Conservation (phyloP, 2,113 vertebrate species). For the Phoenicopterus ruber region DNA sequence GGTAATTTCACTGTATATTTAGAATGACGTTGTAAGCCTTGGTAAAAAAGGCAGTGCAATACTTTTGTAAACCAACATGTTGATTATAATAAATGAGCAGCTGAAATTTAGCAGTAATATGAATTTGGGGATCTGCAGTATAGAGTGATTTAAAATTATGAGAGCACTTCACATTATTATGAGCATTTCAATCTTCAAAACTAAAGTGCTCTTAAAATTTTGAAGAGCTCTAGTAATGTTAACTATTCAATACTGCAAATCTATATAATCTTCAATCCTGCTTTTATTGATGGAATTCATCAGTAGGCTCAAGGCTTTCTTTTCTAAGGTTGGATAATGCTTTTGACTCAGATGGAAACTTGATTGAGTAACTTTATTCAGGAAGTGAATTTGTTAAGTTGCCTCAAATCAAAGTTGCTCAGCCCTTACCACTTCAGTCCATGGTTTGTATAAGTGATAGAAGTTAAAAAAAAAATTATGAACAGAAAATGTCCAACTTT, state of each 20-base stretch:
- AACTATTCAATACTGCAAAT: neutral
- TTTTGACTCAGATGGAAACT: neutral
- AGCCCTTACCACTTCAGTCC: neutral
- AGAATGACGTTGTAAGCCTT: neutral
- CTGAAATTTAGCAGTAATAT: conserved; percentile 3
- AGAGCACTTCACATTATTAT: conserved; percentile 9
- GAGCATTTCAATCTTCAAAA: conserved; percentile 8
- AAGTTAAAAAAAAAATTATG: neutral
- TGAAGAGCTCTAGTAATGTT: neutral
- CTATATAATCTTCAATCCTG: neutral
- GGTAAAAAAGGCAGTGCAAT: neutral
- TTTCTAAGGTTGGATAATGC: neutral
- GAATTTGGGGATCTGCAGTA: neutral
- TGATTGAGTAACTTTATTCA: neutral
- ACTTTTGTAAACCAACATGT: neutral
- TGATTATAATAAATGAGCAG: conserved; percentile 3
- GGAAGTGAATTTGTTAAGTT: neutral
- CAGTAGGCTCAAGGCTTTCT: neutral
- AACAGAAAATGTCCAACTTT: neutral
- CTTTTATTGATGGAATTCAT: neutral
- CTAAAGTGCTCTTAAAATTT: conserved; percentile 4
- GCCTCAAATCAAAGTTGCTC: neutral
- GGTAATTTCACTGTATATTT: neutral
- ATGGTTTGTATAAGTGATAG: neutral
- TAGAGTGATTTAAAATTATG: neutral